Conservation (phyloP, 2,797 vertebrate species). For the Silurus aristotelis region DNA sequence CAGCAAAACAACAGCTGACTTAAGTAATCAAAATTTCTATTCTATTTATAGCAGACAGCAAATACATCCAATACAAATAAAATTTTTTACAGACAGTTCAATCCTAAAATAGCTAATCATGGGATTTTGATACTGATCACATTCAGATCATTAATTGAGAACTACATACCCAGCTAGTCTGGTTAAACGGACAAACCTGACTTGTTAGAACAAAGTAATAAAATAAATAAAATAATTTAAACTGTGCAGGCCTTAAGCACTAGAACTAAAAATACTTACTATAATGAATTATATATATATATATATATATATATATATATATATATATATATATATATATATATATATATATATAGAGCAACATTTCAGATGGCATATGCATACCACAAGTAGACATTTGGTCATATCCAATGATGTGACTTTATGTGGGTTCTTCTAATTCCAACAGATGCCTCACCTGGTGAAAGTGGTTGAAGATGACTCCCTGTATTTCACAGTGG, state of each 20-base stretch:
- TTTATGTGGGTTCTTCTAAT: background rate
- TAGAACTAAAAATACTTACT: background rate
- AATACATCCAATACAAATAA: background rate
- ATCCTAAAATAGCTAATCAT: background rate
- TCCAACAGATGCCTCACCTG: slow-evolving; percentile 75
- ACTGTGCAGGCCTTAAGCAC: background rate
- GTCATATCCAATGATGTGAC: background rate
- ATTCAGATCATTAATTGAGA: background rate
- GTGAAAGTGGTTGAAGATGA: slow-evolving; percentile 78
- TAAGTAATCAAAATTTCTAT: background rate
- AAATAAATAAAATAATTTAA: background rate
- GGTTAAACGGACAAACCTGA: background rate
- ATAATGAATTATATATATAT: background rate
- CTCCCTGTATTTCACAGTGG: slow-evolving; percentile 81
- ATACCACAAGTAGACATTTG: background rate
- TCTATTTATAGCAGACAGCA: background rate
- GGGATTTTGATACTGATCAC: background rate
- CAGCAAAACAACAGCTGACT: background rate
- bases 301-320: background rate
- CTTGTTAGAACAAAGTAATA: background rate
- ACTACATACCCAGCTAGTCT: background rate
- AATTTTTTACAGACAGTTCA: background rate
- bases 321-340: background rate
- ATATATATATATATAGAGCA: background rate
- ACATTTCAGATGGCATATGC: background rate